Evolutionary conservation across 2,888 invertebrate species (phyloP), one percentile per base, ranked within the genome.

Genomic region (Drosophila sordidula): DNA sequence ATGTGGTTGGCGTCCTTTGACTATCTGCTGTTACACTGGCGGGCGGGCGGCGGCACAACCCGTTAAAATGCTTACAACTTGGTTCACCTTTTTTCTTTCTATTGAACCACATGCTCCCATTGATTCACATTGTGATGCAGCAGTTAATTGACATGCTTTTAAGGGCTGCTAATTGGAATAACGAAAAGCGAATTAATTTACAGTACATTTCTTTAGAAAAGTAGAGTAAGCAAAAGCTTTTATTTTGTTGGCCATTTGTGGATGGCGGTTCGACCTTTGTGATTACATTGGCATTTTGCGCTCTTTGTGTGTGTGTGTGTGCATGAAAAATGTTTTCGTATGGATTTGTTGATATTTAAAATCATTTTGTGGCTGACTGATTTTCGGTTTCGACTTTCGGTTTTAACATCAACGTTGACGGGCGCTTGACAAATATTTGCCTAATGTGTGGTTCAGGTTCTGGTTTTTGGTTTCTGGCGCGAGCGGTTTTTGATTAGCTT

Each of bases 401-500:
- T 61, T 58, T 61, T 47, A 8, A 49, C 57, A 47, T 42, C 64
- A 52, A 55, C 55, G 25, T 57, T 41, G 61, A 50, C 64, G 47
- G 44, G 44, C 50, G 63, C 67, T 75, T 80, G 85, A 69, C 89
- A 85, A 85, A 89, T 85, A 85, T 85, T 85, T 85, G 85, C 73
- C 81, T 84, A 85, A 89, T 85, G 75, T 85, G 84, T 75, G 85
- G 85, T 84, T 70, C 70, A 67, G 84, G 67, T 74, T 69, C 62
- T 69, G 80, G 80, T 76, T 78, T 70, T 52, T 38, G 74, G 66
- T 55, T 58, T 52, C 52, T 62, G 69, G 68, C 55, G 67, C 80
- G 71, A 78, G 74, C 76, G 85, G 78, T 81, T 89, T 85, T 85
- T 85, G 85, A 85, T 89, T 85, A 85, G 89, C 87, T 84, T 89